Percentiles rank a stretch among this genome's conserved stretches.
These are phyloP conservation scores for Bombus fervidus DNA, from an alignment of 1,140 invertebrate genomes.

Conservation along the genomic window DNA sequence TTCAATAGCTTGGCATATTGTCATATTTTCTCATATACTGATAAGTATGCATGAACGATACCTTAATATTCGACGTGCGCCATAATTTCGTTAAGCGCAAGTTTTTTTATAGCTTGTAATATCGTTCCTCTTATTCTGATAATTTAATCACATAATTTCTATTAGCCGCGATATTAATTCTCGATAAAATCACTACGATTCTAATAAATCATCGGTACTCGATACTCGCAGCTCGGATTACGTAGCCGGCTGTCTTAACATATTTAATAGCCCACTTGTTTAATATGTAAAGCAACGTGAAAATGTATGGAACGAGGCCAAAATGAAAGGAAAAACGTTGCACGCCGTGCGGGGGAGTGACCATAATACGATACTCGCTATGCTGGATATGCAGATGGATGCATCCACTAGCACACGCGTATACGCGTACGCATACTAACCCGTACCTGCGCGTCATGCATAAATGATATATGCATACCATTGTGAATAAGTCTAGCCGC, in stretches of 20 bases:
- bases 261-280: slow-evolving; percentile 30
- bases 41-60: too few relatives aligned
- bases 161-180: not conserved
- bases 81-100: not conserved
- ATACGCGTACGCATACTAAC: not conserved
- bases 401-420: slow-evolving; percentile 9
- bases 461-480: slow-evolving; percentile 60
- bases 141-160: not conserved
- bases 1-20: too few relatives aligned
- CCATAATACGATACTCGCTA: slow-evolving; percentile 20
- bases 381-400: slow-evolving; percentile 31
- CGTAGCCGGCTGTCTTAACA: not conserved
- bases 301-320: slow-evolving; percentile 43
- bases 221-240: not conserved
- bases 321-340: slow-evolving; percentile 47
- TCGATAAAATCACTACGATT: not conserved
- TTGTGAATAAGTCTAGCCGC: slow-evolving; percentile 34
- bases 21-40: too few relatives aligned
- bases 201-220: not conserved
- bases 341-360: slow-evolving; percentile 26
- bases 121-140: rapidly evolving
- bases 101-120: not conserved
- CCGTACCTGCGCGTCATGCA: slow-evolving; percentile 39
- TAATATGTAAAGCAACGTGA: slow-evolving; percentile 41
- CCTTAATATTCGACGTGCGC: not conserved